These are phyloP conservation scores for Sitta europaea DNA, from an alignment of 2,113 vertebrate species.

Conservation along the genomic window DNA sequence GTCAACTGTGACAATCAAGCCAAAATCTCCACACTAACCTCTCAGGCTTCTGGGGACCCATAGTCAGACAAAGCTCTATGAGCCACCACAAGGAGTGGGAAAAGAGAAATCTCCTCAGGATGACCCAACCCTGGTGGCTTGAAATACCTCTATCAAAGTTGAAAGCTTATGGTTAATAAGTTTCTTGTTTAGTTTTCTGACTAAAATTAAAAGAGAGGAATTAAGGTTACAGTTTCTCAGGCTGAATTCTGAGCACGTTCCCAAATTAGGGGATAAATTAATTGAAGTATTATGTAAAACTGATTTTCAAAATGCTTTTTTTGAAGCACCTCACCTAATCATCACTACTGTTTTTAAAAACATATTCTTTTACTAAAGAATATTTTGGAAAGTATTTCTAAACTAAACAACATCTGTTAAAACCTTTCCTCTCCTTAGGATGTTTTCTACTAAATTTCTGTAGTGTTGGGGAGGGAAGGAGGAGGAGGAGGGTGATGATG, in stretches of 20 bases:
- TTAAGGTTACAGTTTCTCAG: not conserved
- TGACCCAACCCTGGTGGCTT: not conserved
- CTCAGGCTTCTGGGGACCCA: not conserved
- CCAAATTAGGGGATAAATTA: not conserved
- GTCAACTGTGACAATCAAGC: not conserved
- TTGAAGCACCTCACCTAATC: not conserved
- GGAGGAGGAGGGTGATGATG: too few relatives aligned
- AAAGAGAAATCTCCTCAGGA: not conserved
- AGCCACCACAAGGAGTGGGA: not conserved
- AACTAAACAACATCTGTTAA: not conserved
- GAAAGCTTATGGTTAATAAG: not conserved
- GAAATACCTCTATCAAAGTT: not conserved
- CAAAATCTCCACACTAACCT: not conserved
- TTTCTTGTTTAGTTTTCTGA: not conserved
- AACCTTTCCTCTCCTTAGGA: not conserved
- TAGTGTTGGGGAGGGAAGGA: not conserved
- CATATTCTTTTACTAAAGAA: not conserved
- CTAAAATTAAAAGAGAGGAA: constrained; percentile 2
- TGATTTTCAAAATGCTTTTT: not conserved
- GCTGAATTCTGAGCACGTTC: not conserved
- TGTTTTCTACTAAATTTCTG: not conserved
- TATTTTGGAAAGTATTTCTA: not conserved
- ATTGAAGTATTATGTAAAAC: not conserved
- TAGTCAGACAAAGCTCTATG: not conserved
- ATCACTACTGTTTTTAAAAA: not conserved